Evolutionary conservation across 2,113 vertebrate genomes (phyloP).

Genomic region (Delphinapterus leucas): DNA sequence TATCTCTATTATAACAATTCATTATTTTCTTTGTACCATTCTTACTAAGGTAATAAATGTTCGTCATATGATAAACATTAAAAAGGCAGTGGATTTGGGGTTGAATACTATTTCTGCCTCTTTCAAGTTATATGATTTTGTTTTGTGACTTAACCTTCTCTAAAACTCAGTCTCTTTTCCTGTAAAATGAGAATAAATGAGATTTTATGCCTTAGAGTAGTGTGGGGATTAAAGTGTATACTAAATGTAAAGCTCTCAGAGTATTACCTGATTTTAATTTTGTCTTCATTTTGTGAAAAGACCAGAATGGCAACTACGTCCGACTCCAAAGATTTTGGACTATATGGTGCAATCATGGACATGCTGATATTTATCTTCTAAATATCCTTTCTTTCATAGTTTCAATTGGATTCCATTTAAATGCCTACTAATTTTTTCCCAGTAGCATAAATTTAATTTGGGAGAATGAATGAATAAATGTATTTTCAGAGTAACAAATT

Average conservation of each 20-base stretch:
- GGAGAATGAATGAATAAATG: neutral
- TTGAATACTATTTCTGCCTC: neutral
- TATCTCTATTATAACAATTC: neutral
- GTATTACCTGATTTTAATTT: neutral
- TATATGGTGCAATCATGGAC: neutral
- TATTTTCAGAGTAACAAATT: neutral
- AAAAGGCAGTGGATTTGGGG: neutral
- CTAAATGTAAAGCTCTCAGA: neutral
- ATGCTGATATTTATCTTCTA: neutral
- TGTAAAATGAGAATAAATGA: constrained; percentile 5
- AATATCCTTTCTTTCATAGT: neutral
- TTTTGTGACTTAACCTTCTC: neutral
- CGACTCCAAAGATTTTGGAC: neutral
- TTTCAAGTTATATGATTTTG: neutral
- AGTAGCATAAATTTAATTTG: neutral
- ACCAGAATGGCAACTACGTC: neutral
- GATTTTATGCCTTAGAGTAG: neutral
- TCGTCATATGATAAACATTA: neutral
- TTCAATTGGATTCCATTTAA: constrained; percentile 1
- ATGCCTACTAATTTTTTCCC: neutral
- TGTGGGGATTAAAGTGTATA: neutral
- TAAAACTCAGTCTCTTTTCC: neutral
- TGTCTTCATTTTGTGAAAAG: neutral
- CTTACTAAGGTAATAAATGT: neutral
- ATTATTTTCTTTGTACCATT: neutral